phyloP scores from a whole-genome alignment of 2,888 invertebrate species.

The Torymus aiolomorphi region DNA sequence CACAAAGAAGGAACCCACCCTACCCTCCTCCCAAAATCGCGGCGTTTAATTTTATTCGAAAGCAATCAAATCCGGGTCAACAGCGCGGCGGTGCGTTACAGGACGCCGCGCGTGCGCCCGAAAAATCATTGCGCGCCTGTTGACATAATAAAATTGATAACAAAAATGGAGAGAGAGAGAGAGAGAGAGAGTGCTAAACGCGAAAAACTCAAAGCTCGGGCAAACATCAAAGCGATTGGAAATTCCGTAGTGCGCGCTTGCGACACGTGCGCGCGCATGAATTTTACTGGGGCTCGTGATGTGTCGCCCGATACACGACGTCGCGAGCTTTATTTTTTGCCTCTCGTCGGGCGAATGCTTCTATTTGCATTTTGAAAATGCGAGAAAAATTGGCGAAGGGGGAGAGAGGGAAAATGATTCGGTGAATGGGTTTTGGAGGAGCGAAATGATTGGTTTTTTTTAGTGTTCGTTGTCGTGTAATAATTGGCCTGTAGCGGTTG shows the following conservation, averaged over 20 bases:
- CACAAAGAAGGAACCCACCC: too few species aligned
- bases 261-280: neutral
- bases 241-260: neutral
- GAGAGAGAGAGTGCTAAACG: neutral
- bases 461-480: too few species aligned
- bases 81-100: too few species aligned
- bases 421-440: too few species aligned
- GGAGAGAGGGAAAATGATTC: too few species aligned
- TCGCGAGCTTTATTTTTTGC: neutral
- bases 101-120: neutral
- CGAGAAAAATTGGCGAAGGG: too few species aligned
- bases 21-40: too few species aligned
- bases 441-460: too few species aligned
- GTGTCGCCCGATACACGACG: neutral
- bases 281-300: neutral
- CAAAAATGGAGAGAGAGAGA: neutral
- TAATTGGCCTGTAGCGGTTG: too few species aligned
- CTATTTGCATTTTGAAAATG: too few species aligned
- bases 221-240: neutral
- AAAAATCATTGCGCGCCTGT: constrained; percentile 60
- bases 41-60: constrained; percentile 52
- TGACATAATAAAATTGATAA: constrained; percentile 68
- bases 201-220: neutral
- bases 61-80: neutral
- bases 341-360: too few species aligned